Base-by-base conservation (phyloP, 2,888 invertebrate genomes). In the Eristalis intricaria region DNA sequence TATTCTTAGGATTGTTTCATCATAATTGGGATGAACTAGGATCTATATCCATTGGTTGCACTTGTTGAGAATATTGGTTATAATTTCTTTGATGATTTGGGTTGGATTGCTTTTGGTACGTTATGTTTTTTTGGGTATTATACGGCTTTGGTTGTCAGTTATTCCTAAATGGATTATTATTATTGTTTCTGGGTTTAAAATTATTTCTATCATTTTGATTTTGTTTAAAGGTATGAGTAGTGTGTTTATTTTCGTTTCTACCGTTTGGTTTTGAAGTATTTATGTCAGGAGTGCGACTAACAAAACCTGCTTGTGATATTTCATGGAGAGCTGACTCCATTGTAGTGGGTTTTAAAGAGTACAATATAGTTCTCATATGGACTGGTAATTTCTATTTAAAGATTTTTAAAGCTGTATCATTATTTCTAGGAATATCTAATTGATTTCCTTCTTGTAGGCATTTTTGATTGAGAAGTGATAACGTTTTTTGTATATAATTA, bases 281-380 rank as follows among this genome's bases (percentile, higher is more conserved):
- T 43, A 63, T 23, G n/a, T 71, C 71, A 61, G 32, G 29, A 32
- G 61, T 40, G 7, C n/a, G 4, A 26, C 15, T 60, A 19, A 68
- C 50, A 69, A 77, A 61, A 19, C 61, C 69, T 77, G 69, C 77
- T 1, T 63, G 61, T 15, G 26, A 40, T 23, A 69, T 7, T 63
- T 69, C 63, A 35, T 69, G 69, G 13, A 69, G 60, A 50, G 77
- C 69, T 35, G 40, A 61, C 13, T 77, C 50, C 63, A 77, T 68
- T 15, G 22, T 63, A 15, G 19, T 22, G 13, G 69, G 69, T 69
- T 56, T 70, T 64, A 70, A 56, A 13, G 63, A 23, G 32, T 64
- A 77, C 2, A 69, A 23, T 19, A 77, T 64, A 8, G 63, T 78
- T 29, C 64, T 50, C 63, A 78, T 69, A n/a, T 70, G 63, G 1